Evolutionary conservation across 2,888 invertebrate genomes (phyloP).

Genomic region (Sthenelais limicola): DNA sequence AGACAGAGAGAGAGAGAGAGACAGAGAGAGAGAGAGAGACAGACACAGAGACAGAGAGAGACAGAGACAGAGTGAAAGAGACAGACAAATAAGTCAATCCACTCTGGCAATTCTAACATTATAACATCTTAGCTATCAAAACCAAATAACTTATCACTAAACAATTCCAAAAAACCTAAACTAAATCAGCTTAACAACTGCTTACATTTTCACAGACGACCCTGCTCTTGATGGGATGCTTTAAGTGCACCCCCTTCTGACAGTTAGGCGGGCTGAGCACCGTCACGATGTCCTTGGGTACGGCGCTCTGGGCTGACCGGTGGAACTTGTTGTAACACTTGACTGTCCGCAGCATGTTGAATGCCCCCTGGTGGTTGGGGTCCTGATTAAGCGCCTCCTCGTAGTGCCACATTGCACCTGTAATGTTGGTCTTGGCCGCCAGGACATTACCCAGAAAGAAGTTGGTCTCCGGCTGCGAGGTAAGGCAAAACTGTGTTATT

Average conservation of each 20-base stretch:
- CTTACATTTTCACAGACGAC: slow-evolving; percentile 68
- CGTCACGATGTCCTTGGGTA: slow-evolving; percentile 56
- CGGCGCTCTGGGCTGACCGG: slow-evolving; percentile 54
- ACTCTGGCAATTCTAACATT: too few relatives aligned
- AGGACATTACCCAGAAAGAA: slow-evolving; percentile 79
- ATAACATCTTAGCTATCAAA: too few relatives aligned
- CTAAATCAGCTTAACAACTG: neutral
- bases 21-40: too few relatives aligned
- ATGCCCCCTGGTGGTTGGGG: slow-evolving; percentile 61
- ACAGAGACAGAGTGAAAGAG: too few relatives aligned
- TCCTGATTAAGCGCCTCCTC: slow-evolving; percentile 65
- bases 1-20: too few relatives aligned
- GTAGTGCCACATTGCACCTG: slow-evolving; percentile 70
- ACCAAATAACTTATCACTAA: too few relatives aligned
- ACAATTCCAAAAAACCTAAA: too few relatives aligned
- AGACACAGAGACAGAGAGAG: too few relatives aligned
- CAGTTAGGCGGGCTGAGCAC: slow-evolving; percentile 22
- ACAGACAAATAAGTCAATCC: too few relatives aligned
- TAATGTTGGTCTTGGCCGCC: slow-evolving; percentile 77
- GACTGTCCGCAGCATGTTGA: slow-evolving; percentile 65
- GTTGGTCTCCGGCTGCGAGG: slow-evolving; percentile 79
- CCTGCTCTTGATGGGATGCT: slow-evolving; percentile 58
- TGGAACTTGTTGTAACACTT: slow-evolving; percentile 69
- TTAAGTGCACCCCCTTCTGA: slow-evolving; percentile 30
- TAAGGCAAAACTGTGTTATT: too few relatives aligned